Percentiles rank a stretch among this genome's conserved stretches.
These are phyloP conservation scores for Musca domestica DNA, from an alignment of 1,140 invertebrate species.

Conservation along the genomic window DNA sequence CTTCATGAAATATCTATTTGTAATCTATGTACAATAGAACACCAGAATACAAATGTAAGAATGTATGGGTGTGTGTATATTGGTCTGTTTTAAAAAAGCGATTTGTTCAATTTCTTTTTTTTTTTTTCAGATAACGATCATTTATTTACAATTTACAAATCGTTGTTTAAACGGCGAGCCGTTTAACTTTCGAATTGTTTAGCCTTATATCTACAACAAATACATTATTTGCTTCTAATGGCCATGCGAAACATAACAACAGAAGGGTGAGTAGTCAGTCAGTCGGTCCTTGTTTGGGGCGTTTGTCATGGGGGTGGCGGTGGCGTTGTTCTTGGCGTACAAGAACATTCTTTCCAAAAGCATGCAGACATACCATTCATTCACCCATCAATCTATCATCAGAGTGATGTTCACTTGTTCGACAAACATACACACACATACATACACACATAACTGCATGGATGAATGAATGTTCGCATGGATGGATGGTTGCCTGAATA, in stretches of 20 bases:
- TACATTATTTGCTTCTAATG: not conserved
- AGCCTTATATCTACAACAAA: not conserved
- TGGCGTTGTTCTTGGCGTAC: not conserved
- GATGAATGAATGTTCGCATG: slow-evolving; percentile 23
- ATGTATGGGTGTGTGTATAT: too few species aligned
- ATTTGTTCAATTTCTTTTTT: slow-evolving; percentile 15
- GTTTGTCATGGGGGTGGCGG: not conserved
- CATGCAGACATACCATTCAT: too few species aligned
- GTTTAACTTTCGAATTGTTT: slow-evolving; percentile 9
- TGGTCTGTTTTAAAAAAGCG: not conserved
- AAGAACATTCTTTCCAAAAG: too few species aligned
- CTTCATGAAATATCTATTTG: too few species aligned
- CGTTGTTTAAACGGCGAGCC: slow-evolving; percentile 20
- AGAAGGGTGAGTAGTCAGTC: not conserved
- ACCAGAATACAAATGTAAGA: too few species aligned
- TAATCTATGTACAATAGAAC: too few species aligned
- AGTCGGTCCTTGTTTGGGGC: not conserved
- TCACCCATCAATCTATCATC: too few species aligned
- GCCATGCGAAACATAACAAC: not conserved
- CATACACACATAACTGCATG: slow-evolving; percentile 23
- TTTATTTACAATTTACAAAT: slow-evolving; percentile 21
- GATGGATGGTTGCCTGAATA: not conserved
- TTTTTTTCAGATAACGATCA: slow-evolving; percentile 12
- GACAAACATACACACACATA: not conserved
- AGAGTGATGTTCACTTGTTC: too few species aligned